Conservation (phyloP, 2,797 vertebrate genomes). For the Triplophysa yarkandensis region DNA sequence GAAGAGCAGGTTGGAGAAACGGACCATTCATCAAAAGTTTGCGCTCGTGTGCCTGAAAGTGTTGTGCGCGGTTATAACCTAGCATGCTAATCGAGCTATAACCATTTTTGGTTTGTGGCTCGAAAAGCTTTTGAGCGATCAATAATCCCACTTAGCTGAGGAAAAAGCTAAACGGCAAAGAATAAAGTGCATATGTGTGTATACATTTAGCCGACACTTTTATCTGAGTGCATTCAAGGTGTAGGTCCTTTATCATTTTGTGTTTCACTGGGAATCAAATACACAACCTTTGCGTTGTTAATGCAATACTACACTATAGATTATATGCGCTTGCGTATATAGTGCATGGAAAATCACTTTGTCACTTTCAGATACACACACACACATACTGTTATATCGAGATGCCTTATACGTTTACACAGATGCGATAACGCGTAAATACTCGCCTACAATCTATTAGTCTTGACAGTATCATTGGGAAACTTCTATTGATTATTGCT, state of each 20-base stretch:
- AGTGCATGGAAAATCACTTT: neutral
- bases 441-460: conserved; percentile 16
- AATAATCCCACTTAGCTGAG: conserved; percentile 50
- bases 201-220: neutral
- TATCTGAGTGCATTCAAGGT: too few species aligned
- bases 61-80: conserved; percentile 3
- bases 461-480: conserved; percentile 22
- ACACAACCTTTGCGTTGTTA: too few species aligned
- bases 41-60: neutral
- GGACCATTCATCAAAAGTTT: conserved; percentile 32
- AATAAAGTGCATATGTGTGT: conserved; percentile 43
- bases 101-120: conserved; percentile 34
- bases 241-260: too few species aligned
- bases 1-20: conserved; percentile 42
- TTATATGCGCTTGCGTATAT: neutral
- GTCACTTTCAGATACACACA: conserved; percentile 8
- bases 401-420: conserved; percentile 24
- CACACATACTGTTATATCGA: conserved; percentile 28
- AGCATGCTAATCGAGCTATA: conserved; percentile 8
- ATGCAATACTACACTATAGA: too few species aligned
- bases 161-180: conserved; percentile 35
- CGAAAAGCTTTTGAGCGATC: conserved; percentile 53
- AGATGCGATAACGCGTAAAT: conserved; percentile 30
- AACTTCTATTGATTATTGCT: conserved; percentile 26
- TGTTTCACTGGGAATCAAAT: too few species aligned